Conservation (phyloP, 64 coral and sea anemone species). For the Porites australiensis region DNA sequence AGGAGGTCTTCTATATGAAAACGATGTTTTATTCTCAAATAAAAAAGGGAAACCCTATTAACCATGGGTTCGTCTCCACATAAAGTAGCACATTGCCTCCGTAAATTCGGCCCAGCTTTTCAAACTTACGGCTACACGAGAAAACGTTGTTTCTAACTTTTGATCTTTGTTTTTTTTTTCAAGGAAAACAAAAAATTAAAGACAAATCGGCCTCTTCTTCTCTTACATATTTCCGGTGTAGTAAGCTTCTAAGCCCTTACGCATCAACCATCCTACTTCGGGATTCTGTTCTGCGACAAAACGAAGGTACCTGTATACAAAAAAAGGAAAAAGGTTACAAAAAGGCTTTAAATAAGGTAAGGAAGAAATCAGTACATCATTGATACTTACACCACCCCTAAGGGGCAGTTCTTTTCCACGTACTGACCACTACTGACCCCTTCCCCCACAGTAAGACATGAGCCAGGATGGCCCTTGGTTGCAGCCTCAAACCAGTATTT, state of each 20-base stretch:
- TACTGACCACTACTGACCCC: conserved; percentile 79
- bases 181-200: no score
- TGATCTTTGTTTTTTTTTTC: no score
- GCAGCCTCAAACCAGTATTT: conserved; percentile 86
- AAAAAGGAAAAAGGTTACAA: neutral
- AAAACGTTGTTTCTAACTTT: no score
- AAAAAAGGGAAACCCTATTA: no score
- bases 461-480: conserved; percentile 83
- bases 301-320: conserved; percentile 62
- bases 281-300: conserved; percentile 92
- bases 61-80: neutral
- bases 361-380: neutral
- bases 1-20: no score
- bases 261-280: conserved; percentile 75
- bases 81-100: neutral
- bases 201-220: neutral
- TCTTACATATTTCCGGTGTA: conserved; percentile 46
- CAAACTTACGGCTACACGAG: no score
- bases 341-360: neutral
- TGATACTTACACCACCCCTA: conserved; percentile 60
- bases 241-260: conserved; percentile 83
- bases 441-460: conserved; percentile 88
- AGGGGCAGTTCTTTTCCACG: conserved; percentile 71
- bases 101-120: no score
- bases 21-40: no score